These are phyloP conservation scores for Eupithecia abbreviata DNA, from an alignment of 2,888 invertebrate species.

Conservation along the genomic window DNA sequence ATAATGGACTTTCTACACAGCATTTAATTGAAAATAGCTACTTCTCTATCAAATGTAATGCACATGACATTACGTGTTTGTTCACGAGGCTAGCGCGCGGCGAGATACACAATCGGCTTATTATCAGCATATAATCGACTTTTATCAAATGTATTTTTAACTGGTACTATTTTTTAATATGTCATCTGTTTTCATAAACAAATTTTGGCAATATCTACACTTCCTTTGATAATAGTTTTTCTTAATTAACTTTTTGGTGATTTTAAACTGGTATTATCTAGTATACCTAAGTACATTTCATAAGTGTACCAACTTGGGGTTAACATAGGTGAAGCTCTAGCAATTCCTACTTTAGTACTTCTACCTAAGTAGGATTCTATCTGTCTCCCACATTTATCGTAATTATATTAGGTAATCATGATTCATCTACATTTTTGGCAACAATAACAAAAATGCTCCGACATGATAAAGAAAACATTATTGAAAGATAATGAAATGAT, in stretches of 20 bases:
- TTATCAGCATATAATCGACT: not conserved
- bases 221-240: not conserved
- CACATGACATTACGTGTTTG: not conserved
- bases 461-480: slow-evolving; percentile 12
- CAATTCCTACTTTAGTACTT: not conserved
- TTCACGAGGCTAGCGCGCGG: not conserved
- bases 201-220: not conserved
- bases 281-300: not conserved
- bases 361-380: not conserved
- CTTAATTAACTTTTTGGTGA: not conserved
- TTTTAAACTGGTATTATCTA: not conserved
- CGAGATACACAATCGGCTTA: not conserved
- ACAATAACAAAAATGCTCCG: not conserved
- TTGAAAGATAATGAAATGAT: slow-evolving; percentile 9
- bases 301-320: not conserved
- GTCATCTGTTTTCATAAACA: not conserved
- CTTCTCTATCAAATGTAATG: not conserved
- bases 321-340: not conserved
- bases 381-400: no score
- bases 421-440: not conserved
- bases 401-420: not conserved
- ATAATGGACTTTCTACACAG: no score
- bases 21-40: not conserved
- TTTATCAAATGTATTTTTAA: not conserved
- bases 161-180: no score